Base-by-base conservation (phyloP, 2,888 invertebrate genomes). In the Orthosia gracilis region DNA sequence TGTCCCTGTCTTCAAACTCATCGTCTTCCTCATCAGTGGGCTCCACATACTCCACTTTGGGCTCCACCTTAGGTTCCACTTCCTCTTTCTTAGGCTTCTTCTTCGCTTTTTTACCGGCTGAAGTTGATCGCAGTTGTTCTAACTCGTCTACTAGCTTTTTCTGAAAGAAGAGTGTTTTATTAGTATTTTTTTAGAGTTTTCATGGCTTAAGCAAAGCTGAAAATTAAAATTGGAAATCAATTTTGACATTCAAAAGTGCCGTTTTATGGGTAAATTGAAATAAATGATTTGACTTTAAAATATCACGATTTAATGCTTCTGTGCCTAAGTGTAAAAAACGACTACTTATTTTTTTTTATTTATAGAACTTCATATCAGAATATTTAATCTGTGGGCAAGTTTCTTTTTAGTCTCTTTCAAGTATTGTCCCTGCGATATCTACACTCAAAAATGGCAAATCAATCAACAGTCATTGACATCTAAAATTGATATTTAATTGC, bases 71-170 rank as follows among this genome's bases (percentile, higher is more conserved):
- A 15, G 79, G 54, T 0, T 91, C 91, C 0, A 61, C 23, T 0
- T 72, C 59, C n/a, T 92, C 90, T 59, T 92, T 94, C 83, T 93
- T 94, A 0, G 83, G 74, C 0, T 89, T 88, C 71, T 90, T 93
- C 85, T 92, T 93, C 0, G 73, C 77, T 59, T 92, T 92, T 70
- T 91, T 92, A 54, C 83, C 84, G 0, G 87, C 86, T 1, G 90
- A 82, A 0, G 86, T 86, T 0, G 90, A 82, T 0, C 94, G 91
- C 0, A 96, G 86, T 64, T 94, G 91, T 63, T 95, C 94, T 23
- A 96, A 74, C 70, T 96, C 96, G 17, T 94, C 94, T 0, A 92
- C 87, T 58, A 96, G 82, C 73, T 94, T 95, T 92, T 94, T 96
- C 95, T 96, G 74, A 80, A 86, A 59, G 11, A 50, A 52, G 2